Percentiles rank a stretch among this genome's conserved stretches.
Conservation (phyloP, 2,113 vertebrate species). For the Dicentrarchus labrax region DNA sequence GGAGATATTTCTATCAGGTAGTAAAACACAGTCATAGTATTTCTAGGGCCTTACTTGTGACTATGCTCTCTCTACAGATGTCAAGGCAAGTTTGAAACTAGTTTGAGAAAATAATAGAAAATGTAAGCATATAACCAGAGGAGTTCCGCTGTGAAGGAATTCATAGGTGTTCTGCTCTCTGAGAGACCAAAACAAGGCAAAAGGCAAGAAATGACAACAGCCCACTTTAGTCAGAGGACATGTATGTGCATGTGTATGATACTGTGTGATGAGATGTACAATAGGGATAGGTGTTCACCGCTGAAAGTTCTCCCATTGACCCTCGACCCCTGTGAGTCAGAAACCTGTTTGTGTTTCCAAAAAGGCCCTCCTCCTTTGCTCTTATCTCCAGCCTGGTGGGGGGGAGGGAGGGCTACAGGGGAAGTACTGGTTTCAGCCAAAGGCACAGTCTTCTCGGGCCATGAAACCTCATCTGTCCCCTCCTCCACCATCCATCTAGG, state of each 20-base stretch:
- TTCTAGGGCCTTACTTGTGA: neutral
- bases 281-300: conserved; percentile 41
- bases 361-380: conserved; percentile 55
- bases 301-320: conserved; percentile 69
- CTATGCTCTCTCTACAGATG: neutral
- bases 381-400: conserved; percentile 72
- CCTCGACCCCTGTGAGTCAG: conserved; percentile 66
- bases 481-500: conserved; percentile 72
- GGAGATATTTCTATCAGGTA: conserved; percentile 55
- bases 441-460: conserved; percentile 65
- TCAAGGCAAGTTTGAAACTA: conserved; percentile 34
- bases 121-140: neutral
- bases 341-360: conserved; percentile 77
- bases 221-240: conserved; percentile 6
- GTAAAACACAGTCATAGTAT: neutral
- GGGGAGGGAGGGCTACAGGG: conserved; percentile 37
- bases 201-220: conserved; percentile 22
- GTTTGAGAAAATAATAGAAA: conserved; percentile 7
- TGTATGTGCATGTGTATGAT: conserved; percentile 34
- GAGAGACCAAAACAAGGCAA: neutral
- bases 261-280: conserved; percentile 31
- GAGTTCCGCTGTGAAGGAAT: conserved; percentile 10
- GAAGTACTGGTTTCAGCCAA: conserved; percentile 66
- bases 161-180: neutral
- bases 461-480: conserved; percentile 74